Percentiles rank a stretch among this genome's conserved stretches.
These are phyloP conservation scores for Hypanus sabinus DNA, from an alignment of 2,113 vertebrate genomes.

Conservation along the genomic window DNA sequence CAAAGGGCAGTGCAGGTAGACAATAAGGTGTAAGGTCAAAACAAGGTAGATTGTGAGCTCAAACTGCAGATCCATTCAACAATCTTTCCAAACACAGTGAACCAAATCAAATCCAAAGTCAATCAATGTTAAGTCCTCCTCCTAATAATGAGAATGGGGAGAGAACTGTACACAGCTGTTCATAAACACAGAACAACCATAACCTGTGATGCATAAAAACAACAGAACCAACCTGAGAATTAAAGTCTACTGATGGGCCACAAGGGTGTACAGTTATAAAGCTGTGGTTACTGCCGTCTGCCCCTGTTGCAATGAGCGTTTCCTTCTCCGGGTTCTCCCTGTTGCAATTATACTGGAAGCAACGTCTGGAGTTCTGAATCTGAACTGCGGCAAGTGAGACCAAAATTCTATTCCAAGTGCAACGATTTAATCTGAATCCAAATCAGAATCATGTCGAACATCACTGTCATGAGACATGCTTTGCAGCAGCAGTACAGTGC, in stretches of 20 bases:
- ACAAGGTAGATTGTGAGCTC: no score
- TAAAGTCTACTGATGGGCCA: background rate
- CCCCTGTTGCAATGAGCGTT: background rate
- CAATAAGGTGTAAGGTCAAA: no score
- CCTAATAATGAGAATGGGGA: background rate
- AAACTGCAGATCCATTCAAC: background rate
- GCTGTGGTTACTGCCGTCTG: background rate
- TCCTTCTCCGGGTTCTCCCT: background rate
- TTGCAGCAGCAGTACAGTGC: no score
- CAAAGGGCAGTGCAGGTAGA: no score
- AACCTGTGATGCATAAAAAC: background rate
- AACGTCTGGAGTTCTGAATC: background rate
- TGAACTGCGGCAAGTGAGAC: background rate
- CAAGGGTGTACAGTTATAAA: background rate
- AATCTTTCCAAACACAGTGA: background rate
- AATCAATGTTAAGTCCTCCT: background rate
- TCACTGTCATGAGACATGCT: no score
- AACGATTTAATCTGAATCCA: background rate
- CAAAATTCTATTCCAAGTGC: background rate
- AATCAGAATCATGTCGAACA: no score
- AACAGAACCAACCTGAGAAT: background rate
- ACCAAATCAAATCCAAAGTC: background rate
- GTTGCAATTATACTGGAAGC: background rate
- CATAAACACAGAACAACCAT: background rate
- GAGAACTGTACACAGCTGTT: background rate